Conservation (phyloP, 2,797 vertebrate species). For the Arvicola amphibius region DNA sequence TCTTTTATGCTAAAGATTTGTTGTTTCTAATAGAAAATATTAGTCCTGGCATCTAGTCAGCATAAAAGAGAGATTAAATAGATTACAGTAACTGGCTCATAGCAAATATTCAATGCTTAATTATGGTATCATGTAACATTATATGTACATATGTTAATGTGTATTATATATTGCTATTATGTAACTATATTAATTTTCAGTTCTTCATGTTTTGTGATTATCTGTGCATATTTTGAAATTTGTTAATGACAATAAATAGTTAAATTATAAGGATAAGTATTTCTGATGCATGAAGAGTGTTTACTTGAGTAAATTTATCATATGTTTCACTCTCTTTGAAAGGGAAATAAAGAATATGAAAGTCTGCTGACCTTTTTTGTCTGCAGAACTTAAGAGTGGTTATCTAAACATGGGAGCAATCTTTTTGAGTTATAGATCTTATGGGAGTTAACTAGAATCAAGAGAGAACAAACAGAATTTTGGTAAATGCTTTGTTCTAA, state of each 20-base stretch:
- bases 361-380: neutral
- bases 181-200: neutral
- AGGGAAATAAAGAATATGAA: neutral
- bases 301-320: neutral
- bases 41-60: neutral
- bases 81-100: neutral
- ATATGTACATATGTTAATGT: no score
- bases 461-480: neutral
- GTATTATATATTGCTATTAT: neutral
- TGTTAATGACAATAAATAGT: neutral
- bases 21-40: neutral
- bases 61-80: neutral
- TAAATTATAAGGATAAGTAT: neutral
- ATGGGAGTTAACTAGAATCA: no score
- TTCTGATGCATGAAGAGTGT: neutral
- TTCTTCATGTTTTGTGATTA: neutral
- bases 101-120: neutral
- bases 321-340: neutral
- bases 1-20: neutral
- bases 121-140: neutral
- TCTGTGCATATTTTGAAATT: neutral
- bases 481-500: neutral
- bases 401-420: neutral
- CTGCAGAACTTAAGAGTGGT: neutral
- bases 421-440: neutral